Conservation (phyloP, 2,113 vertebrate genomes). For the Chrysochloris asiatica region DNA sequence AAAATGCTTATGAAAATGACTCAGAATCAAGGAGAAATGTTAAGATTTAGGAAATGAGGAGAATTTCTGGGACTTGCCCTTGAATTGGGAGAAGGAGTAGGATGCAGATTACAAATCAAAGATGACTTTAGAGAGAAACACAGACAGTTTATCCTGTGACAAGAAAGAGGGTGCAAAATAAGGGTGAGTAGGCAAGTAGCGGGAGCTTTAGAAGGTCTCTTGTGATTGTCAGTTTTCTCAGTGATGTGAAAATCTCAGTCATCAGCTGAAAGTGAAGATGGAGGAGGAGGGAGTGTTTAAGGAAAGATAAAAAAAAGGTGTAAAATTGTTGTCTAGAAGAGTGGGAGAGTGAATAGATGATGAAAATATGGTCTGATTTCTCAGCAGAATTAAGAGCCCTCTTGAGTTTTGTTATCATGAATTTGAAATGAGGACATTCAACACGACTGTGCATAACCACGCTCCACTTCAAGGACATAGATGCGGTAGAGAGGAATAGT, state of each 20-base stretch:
- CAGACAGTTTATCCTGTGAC: not conserved
- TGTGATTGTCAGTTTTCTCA: not conserved
- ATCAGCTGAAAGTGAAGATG: not conserved
- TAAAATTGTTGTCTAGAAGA: not conserved
- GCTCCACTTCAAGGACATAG: not conserved
- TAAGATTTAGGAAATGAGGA: not conserved
- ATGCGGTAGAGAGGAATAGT: rapidly evolving
- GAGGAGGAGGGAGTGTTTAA: not conserved
- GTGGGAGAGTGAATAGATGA: not conserved
- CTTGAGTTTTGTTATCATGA: not conserved
- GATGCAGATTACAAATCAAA: not conserved
- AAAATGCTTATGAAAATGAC: not conserved
- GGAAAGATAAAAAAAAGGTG: not conserved
- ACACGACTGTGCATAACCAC: not conserved
- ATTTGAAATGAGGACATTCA: not conserved
- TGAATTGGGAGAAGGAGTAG: not conserved
- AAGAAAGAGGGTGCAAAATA: not conserved
- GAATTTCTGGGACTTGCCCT: not conserved
- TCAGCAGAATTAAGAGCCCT: not conserved
- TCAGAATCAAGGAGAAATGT: not conserved
- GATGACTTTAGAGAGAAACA: not conserved
- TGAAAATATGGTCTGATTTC: not conserved
- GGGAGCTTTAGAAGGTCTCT: not conserved
- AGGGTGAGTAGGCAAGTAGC: rapidly evolving
- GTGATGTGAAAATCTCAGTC: not conserved